Evolutionary conservation across 2,113 vertebrate genomes (phyloP).

Genomic region (Indri indri): DNA sequence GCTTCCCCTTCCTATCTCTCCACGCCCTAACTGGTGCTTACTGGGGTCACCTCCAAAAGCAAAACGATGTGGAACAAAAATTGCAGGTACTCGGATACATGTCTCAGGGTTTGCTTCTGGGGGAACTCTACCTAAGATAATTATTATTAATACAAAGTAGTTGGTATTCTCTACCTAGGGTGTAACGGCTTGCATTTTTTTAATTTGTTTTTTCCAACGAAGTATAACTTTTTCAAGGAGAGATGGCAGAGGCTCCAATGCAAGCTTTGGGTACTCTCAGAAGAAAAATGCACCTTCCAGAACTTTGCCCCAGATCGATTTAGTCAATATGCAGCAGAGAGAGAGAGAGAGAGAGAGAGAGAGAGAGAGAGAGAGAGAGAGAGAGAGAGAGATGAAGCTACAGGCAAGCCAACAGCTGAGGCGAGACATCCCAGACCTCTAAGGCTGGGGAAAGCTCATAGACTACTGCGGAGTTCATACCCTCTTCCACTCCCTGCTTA

Average conservation of each 20-base stretch:
- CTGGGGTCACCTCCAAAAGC: background rate
- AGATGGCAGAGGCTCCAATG: background rate
- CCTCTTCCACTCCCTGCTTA: background rate
- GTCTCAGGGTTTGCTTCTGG: background rate
- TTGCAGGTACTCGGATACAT: background rate
- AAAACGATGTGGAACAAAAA: background rate
- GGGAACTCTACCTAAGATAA: too few species aligned
- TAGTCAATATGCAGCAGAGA: background rate
- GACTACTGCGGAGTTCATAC: background rate
- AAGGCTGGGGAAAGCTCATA: too few species aligned
- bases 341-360: background rate
- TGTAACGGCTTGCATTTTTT: background rate
- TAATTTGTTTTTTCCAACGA: background rate
- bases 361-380: background rate
- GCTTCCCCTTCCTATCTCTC: background rate
- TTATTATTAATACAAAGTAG: background rate
- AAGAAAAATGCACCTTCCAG: background rate
- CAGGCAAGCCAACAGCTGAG: fast-evolving
- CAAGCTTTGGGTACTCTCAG: background rate
- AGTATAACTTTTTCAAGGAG: background rate
- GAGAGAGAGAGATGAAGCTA: background rate
- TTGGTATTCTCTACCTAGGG: background rate
- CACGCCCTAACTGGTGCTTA: background rate
- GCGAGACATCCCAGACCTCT: fast-evolving
- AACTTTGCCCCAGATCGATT: too few species aligned